phyloP scores from a whole-genome alignment of 2,113 vertebrate species.

The Odobenus rosmarus region DNA sequence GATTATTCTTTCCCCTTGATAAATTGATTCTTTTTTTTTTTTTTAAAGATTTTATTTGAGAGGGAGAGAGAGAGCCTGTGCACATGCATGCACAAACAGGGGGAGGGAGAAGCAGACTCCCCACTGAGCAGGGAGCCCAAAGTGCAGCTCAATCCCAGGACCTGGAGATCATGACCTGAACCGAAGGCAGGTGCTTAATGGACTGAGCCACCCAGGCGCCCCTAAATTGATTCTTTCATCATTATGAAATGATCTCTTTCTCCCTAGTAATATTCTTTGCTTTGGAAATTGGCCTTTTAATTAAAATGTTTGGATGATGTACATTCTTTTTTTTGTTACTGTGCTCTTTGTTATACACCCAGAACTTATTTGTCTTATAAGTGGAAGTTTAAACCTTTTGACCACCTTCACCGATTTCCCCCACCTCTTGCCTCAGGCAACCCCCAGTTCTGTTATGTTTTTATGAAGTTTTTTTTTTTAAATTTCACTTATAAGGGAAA shows the following conservation, averaged over 20 bases:
- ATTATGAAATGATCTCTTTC: conserved; percentile 8
- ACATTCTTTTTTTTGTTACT: neutral
- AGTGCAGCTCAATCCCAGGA: neutral
- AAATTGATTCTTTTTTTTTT: neutral
- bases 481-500: neutral
- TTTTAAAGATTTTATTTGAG: neutral
- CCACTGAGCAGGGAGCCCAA: neutral
- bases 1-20: conserved; percentile 1
- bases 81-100: neutral
- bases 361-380: neutral
- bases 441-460: neutral
- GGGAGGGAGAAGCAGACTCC: neutral
- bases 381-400: neutral
- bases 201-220: neutral
- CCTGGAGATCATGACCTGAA: neutral
- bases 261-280: neutral
- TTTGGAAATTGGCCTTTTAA: neutral
- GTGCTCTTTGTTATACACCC: neutral
- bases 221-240: neutral
- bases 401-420: neutral
- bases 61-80: neutral
- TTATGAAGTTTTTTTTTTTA: neutral
- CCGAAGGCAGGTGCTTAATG: neutral
- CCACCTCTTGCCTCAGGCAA: neutral
- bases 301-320: neutral